phyloP scores from a whole-genome alignment of 2,888 invertebrate species.

The Cylindroiulus punctatus region DNA sequence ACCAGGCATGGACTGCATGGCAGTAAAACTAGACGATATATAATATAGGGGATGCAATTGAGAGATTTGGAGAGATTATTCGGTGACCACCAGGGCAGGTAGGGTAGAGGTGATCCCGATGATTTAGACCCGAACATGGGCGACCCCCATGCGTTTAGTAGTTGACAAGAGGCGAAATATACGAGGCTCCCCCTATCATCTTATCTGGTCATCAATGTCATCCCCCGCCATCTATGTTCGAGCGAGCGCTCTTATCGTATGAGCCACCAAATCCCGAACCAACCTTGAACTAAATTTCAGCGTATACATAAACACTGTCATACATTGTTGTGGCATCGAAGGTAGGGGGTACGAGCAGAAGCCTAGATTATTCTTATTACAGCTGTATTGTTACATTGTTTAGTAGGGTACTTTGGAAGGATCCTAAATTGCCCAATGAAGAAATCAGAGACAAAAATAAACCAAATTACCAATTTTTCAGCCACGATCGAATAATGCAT shows the following conservation, averaged over 20 bases:
- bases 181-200: constrained; percentile 47
- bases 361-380: neutral
- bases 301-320: neutral
- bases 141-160: constrained; percentile 47
- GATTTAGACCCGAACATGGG: neutral
- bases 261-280: neutral
- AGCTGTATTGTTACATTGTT: no score
- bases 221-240: constrained; percentile 43
- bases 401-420: no score
- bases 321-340: neutral
- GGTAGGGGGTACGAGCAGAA: constrained; percentile 3
- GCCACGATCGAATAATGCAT: neutral
- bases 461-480: no score
- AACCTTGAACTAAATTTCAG: constrained; percentile 48
- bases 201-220: constrained; percentile 49
- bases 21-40: neutral
- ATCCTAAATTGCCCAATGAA: no score
- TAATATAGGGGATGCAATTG: neutral
- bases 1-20: neutral
- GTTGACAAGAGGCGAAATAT: constrained; percentile 48
- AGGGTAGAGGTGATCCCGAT: constrained; percentile 36
- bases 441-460: no score
- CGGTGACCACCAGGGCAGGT: constrained; percentile 11
- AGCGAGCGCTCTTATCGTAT: constrained; percentile 19
- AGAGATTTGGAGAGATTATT: neutral